Evolutionary conservation across 2,797 vertebrate genomes (phyloP).

Genomic region (Liasis olivaceus): DNA sequence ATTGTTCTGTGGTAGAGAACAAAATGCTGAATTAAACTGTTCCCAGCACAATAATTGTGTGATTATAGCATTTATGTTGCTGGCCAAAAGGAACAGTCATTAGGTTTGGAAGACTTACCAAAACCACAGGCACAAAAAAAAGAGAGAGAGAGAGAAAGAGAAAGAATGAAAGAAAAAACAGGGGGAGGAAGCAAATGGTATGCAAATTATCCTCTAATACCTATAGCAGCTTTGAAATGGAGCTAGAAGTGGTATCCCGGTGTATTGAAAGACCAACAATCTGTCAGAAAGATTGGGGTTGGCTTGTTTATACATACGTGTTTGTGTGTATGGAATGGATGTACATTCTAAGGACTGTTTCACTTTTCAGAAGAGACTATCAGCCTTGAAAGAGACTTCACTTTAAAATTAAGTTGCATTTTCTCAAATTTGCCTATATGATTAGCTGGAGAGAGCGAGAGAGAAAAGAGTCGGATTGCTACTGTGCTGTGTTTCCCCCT

Average conservation of each 20-base stretch:
- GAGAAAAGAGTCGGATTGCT: not conserved
- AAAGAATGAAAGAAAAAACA: conserved; percentile 64
- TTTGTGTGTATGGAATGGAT: conserved; percentile 23
- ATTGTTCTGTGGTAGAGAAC: conserved; percentile 93
- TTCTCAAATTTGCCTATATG: not conserved
- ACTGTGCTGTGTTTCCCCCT: not conserved
- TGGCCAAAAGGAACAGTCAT: conserved; percentile 83
- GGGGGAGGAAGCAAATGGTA: conserved; percentile 74
- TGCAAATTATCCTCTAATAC: conserved; percentile 79
- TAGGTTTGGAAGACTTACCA: conserved; percentile 81
- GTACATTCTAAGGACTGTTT: conserved; percentile 52
- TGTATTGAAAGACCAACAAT: conserved; percentile 66
- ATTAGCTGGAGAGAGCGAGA: not conserved
- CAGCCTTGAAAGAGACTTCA: conserved; percentile 38
- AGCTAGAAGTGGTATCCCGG: conserved; percentile 57
- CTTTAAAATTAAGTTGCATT: conserved; percentile 42
- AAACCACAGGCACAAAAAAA: conserved; percentile 74
- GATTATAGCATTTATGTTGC: conserved; percentile 89
- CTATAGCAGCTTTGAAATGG: conserved; percentile 71
- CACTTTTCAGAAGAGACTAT: conserved; percentile 55
- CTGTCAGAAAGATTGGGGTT: conserved; percentile 31
- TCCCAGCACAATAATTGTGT: conserved; percentile 91
- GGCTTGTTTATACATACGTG: not conserved
- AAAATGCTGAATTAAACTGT: conserved; percentile 88
- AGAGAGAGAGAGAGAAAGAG: conserved; percentile 56